Conservation (phyloP, 2,797 vertebrate species). For the Mus caroli region DNA sequence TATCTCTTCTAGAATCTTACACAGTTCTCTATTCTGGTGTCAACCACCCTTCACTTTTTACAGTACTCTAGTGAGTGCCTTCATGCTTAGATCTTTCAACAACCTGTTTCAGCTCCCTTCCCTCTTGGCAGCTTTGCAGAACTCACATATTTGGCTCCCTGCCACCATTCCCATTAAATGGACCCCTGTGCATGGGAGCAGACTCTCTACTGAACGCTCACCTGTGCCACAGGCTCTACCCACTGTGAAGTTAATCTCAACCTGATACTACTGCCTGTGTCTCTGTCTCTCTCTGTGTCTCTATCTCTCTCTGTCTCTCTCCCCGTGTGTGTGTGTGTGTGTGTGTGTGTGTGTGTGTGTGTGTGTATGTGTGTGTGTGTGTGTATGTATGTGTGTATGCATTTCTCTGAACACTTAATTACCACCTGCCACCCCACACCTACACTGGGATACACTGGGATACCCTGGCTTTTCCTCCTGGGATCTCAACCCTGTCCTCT, state of each 20-base stretch:
- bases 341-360: too few relatives aligned
- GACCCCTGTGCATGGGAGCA: not conserved
- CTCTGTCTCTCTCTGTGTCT: accelerated
- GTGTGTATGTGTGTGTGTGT: too few relatives aligned
- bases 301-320: too few relatives aligned
- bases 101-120: accelerated
- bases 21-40: not conserved
- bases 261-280: not conserved
- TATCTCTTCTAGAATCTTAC: not conserved
- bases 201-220: too few relatives aligned
- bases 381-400: not conserved
- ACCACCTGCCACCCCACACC: accelerated
- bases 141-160: not conserved
- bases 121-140: not conserved
- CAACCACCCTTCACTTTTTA: not conserved
- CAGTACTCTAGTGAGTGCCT: accelerated
- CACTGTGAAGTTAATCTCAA: not conserved
- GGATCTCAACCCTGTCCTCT: accelerated
- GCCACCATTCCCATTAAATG: accelerated
- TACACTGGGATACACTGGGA: accelerated
- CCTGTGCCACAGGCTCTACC: not conserved
- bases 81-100: not conserved
- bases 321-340: not conserved
- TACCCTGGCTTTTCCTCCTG: not conserved
- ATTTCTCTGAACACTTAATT: not conserved